A percentile compares a stretch with the other conserved stretches of the same genome.
These are phyloP conservation scores for Onychostoma macrolepis DNA, from an alignment of 2,113 vertebrate genomes.

Conservation along the genomic window DNA sequence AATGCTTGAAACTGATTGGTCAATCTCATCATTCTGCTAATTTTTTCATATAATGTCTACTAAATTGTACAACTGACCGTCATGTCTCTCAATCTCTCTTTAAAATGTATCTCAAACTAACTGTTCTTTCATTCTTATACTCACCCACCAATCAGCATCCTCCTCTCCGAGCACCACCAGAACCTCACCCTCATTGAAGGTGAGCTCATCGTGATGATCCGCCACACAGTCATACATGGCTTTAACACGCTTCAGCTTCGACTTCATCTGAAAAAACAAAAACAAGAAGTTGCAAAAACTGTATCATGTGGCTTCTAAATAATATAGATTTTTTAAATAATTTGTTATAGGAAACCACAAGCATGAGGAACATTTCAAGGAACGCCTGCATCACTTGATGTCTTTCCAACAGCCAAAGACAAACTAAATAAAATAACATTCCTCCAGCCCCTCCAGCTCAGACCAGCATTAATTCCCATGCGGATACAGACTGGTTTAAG, in stretches of 20 bases:
- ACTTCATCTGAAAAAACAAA: conserved; percentile 56
- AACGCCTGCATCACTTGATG: not conserved
- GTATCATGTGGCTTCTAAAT: not conserved
- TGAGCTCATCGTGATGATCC: conserved; percentile 76
- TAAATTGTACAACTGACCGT: not conserved
- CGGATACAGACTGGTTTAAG: not conserved
- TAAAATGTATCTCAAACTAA: not conserved
- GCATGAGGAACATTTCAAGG: not conserved
- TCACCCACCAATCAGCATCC: conserved; percentile 77
- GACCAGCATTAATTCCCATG: not conserved
- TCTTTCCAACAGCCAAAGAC: not conserved
- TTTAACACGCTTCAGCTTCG: conserved; percentile 62
- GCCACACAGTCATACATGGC: conserved; percentile 73
- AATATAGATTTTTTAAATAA: not conserved
- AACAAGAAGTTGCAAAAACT: conserved; percentile 31
- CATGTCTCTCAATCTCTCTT: not conserved
- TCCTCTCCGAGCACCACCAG: conserved; percentile 73
- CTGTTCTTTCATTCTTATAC: conserved; percentile 47
- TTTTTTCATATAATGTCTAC: not conserved
- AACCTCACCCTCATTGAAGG: conserved; percentile 71
- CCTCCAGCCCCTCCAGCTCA: not conserved
- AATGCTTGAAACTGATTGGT: not conserved
- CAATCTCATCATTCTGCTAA: not conserved
- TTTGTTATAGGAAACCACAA: not conserved
- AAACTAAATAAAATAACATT: not conserved